Conservation (phyloP, 2,113 vertebrate genomes). For the Pangasianodon hypophthalmus region DNA sequence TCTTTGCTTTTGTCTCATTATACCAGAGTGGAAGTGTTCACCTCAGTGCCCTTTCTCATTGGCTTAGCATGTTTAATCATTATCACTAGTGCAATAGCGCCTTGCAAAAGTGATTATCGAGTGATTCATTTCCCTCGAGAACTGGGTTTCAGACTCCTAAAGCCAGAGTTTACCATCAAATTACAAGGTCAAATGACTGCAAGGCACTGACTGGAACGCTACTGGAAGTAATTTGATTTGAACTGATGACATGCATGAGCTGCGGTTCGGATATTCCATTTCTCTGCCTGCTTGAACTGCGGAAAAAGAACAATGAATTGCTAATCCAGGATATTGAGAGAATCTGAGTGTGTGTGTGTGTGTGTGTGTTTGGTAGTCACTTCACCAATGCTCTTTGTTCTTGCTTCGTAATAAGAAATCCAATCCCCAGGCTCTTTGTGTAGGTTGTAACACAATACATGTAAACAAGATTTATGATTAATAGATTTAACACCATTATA, state of each 20-base stretch:
- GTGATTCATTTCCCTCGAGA: slow-evolving; percentile 52
- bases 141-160: slow-evolving; percentile 38
- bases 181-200: slow-evolving; percentile 52
- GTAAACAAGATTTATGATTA: slow-evolving; percentile 16
- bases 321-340: slow-evolving; percentile 37
- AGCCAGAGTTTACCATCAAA: slow-evolving; percentile 45
- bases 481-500: slow-evolving; percentile 39
- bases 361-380: background rate
- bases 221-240: slow-evolving; percentile 43
- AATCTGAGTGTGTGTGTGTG: slow-evolving; percentile 11
- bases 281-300: slow-evolving; percentile 26
- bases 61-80: slow-evolving; percentile 52
- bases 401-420: background rate
- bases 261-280: slow-evolving; percentile 37
- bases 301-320: slow-evolving; percentile 41
- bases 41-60: slow-evolving; percentile 50
- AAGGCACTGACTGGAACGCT: slow-evolving; percentile 29
- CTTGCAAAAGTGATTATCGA: slow-evolving; percentile 52
- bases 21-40: slow-evolving; percentile 39
- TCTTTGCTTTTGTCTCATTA: slow-evolving; percentile 48
- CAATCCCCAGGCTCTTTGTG: background rate
- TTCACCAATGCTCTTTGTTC: slow-evolving; percentile 14
- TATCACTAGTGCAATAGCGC: slow-evolving; percentile 45
- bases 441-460: slow-evolving; percentile 10
- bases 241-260: slow-evolving; percentile 43